These are phyloP conservation scores for Myoxocephalus aenaeus DNA, from an alignment of 2,797 vertebrate species.

Conservation along the genomic window DNA sequence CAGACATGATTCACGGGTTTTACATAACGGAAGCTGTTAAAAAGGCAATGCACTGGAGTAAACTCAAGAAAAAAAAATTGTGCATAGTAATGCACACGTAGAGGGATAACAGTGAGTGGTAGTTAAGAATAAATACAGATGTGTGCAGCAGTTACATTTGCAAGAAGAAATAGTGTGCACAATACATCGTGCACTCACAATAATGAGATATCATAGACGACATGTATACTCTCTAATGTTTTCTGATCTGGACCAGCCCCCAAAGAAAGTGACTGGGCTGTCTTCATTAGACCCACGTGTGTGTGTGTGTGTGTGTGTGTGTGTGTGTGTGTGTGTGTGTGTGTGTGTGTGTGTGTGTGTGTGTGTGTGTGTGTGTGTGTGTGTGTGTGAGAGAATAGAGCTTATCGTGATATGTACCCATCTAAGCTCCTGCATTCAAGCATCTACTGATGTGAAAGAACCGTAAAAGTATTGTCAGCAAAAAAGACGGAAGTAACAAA, in stretches of 20 bases:
- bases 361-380: no score
- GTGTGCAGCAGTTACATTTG: background rate
- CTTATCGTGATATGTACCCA: no score
- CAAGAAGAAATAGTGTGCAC: background rate
- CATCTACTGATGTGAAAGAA: background rate
- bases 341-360: no score
- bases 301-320: no score
- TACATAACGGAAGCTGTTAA: accelerated
- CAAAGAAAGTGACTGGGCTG: background rate
- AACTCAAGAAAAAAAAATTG: background rate
- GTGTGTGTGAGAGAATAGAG: no score
- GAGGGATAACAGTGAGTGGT: background rate
- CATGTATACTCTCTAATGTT: background rate
- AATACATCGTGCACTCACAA: background rate
- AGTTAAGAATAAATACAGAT: background rate
- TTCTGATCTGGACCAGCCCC: background rate
- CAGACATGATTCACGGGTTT: background rate
- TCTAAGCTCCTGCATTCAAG: background rate
- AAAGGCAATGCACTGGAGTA: background rate
- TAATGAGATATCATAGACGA: background rate
- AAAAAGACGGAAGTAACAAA: background rate
- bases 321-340: no score
- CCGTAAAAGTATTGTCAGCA: background rate
- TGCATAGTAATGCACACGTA: background rate
- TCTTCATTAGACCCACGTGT: background rate